A percentile compares a stretch with the other conserved stretches of the same genome.
phyloP scores from a whole-genome alignment of 2,113 vertebrate genomes.

The Nothobranchius furzeri region DNA sequence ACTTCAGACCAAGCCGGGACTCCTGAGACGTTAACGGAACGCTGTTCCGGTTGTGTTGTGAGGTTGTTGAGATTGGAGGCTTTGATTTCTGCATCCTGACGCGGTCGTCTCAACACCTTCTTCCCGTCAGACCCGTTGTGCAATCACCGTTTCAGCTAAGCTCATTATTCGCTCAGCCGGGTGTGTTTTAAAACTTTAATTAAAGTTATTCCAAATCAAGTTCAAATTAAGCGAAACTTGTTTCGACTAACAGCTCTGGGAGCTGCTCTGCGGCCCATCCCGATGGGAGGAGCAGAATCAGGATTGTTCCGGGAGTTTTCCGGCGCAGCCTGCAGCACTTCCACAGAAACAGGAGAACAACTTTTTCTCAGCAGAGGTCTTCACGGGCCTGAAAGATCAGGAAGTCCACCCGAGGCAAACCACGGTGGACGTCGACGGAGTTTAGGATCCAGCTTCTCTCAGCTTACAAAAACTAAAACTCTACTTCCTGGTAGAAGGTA shows the following conservation, averaged over 20 bases:
- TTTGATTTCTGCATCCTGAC: not conserved
- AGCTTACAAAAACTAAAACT: too few species aligned
- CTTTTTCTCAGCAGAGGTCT: not conserved
- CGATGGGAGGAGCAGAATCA: not conserved
- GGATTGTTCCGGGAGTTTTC: not conserved
- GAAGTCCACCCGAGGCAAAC: not conserved
- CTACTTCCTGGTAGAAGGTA: too few species aligned
- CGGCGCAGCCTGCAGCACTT: constrained; percentile 6
- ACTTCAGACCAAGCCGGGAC: constrained; percentile 11
- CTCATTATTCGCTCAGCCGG: too few species aligned
- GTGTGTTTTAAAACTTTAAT: too few species aligned
- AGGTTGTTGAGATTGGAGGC: not conserved
- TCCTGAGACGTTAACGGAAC: constrained; percentile 9
- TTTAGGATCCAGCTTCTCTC: too few species aligned
- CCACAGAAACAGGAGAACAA: not conserved
- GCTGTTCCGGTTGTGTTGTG: not conserved
- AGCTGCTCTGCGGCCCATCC: constrained; percentile 5
- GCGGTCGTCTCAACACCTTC: not conserved
- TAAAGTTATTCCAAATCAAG: too few species aligned
- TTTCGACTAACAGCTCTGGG: not conserved
- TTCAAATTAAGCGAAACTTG: not conserved
- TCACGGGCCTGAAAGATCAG: not conserved
- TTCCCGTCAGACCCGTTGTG: not conserved
- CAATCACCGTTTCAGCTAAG: not conserved
- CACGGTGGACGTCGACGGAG: too few species aligned